Base-by-base conservation (phyloP, 2,888 invertebrate species). In the Aethes cnicana region DNA sequence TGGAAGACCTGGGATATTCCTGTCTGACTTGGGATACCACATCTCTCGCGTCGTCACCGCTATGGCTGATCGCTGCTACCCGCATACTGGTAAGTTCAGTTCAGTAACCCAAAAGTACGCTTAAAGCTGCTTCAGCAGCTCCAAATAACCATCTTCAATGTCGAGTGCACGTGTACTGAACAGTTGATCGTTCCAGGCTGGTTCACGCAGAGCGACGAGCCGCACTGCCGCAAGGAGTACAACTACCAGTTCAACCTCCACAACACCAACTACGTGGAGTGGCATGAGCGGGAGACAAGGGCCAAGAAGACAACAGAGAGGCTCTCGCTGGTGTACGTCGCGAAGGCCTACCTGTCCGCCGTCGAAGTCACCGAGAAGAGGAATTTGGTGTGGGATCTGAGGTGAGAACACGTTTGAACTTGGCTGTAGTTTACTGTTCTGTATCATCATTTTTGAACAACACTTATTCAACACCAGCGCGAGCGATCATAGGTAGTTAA, bases 11-110 rank as follows among this genome's bases (percentile, higher is more conserved):
- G 97, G 97, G 21, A 90, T 95, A 33, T 90, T 97, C 80, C 90
- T 97, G 39, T 92, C 97, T 35, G 97, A 97, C 85, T 94, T 97
- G 37, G 97, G 97, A 4, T 97, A 97, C 81, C 97, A 97, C 77
- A 94, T 97, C 54, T 94, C 95, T 30, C 92, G 96, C 37, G 96
- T 95, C 17, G 93, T 97, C 48, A 96, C 97, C 11, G 94, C 96
- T 21, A 97, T 97, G 97, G 91, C 92, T 55, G 97, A 97, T 79
- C 92, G 93, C 63, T 91, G 92, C 62, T 96, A 96, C 84, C 97
- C 97, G n/a, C 96, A 97, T 69, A 97, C 97, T 64, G 95, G 95
- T 91, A 78, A 84, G 77, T 62, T 37, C 12, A 1, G 8, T 23
- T 4, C 6, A 1, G 16, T 11, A 42, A 12, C 9, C n/a, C n/a